Evolutionary conservation across 2,888 invertebrate species (phyloP).

Genomic region (Parnassius orleans): DNA sequence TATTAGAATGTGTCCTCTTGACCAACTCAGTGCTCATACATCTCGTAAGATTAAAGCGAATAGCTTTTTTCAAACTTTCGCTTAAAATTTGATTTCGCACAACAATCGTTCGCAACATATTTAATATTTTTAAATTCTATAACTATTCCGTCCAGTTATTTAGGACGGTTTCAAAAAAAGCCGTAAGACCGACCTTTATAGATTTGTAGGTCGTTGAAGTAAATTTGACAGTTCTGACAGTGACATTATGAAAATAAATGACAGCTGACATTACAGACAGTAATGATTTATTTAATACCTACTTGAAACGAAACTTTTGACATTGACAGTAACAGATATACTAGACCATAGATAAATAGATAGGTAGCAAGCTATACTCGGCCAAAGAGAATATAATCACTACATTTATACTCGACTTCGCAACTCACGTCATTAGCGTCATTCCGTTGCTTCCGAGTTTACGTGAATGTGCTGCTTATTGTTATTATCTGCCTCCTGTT

Average conservation of each 20-base stretch:
- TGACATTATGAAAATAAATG: slow-evolving; percentile 29
- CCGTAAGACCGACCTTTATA: slow-evolving; percentile 70
- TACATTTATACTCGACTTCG: too few relatives aligned
- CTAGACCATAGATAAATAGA: too few relatives aligned
- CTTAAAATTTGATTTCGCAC: slow-evolving; percentile 85
- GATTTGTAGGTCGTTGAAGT: slow-evolving; percentile 70
- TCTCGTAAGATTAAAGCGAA: slow-evolving; percentile 80
- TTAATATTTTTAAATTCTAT: slow-evolving; percentile 45
- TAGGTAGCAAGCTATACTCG: too few relatives aligned
- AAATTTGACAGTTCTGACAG: slow-evolving; percentile 24
- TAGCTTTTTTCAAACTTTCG: slow-evolving; percentile 81
- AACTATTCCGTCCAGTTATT: slow-evolving; percentile 64
- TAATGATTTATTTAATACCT: too few relatives aligned
- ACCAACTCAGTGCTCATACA: slow-evolving; percentile 82
- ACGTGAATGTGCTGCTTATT: too few relatives aligned
- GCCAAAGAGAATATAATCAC: too few relatives aligned
- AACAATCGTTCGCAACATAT: slow-evolving; percentile 88
- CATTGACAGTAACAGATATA: too few relatives aligned
- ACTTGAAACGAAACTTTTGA: too few relatives aligned
- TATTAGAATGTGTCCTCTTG: slow-evolving; percentile 81
- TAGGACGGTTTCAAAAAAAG: slow-evolving; percentile 60
- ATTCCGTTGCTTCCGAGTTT: too few relatives aligned
- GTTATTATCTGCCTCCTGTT: too few relatives aligned
- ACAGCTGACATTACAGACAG: slow-evolving; percentile 8
- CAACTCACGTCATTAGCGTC: too few relatives aligned